Evolutionary conservation across 2,797 vertebrate genomes (phyloP), one percentile per base, ranked within the genome.

Genomic region (Pangasius macronema): DNA sequence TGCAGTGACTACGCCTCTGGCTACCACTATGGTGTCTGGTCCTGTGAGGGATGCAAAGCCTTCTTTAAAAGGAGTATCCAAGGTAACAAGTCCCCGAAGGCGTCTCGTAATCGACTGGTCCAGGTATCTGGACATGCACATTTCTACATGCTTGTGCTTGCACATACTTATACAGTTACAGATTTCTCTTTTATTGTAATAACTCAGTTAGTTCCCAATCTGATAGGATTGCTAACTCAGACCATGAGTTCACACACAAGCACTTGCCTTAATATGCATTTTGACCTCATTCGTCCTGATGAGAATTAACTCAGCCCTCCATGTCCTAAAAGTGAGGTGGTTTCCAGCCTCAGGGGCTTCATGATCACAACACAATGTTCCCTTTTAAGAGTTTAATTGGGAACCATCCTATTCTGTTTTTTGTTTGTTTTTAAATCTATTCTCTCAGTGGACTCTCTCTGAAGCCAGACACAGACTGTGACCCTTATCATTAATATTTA

Each of bases 61-160:
- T 99, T 99, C 93, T 99, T 99, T 93, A 99, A 99, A 94, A 97
- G 99, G 92, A 99, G 99, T 93, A 99, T 99, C 93, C 99, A 99
- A 98, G 98, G 99, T 99, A 95, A 73, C 82, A 73, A 20, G 3
- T 22, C 13, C 79, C 33, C 10, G 14, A 72, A 30, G 33, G 18
- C 7, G 13, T 5, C 24, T 79, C 6, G 11, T 85, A 79, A 76
- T 85, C 36, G 70, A 39, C 59, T 85, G 27, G 46, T 76, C 49
- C 27, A 46, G 70, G 5, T 65, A 68, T 82, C 13, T 76, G 36
- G 5, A 33, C 80, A 57, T 61, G 33, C 61, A 73, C 75, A 46
- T 22, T 51, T 10, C n/a, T 30, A 70, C 14, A 36, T 42, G 65
- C 53, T 46, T 84, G 33, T 42, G 65, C 53, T 46, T 84, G 33